Percentiles rank a stretch among this genome's conserved stretches.
Conservation (phyloP, 1,140 invertebrate species). For the Drosophila virilis region DNA sequence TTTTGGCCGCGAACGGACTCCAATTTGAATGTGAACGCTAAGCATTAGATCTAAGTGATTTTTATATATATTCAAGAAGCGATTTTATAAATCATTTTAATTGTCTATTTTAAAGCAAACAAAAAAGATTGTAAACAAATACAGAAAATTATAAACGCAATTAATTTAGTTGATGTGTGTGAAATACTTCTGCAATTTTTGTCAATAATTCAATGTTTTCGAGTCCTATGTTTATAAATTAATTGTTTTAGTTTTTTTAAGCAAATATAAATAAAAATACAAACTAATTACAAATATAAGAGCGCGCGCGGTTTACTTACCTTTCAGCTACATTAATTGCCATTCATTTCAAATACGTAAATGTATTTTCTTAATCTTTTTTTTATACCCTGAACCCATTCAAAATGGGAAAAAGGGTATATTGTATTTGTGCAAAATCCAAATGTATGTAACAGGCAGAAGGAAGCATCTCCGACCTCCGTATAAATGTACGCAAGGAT, state of each 20-base stretch:
- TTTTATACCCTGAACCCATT: too few species aligned
- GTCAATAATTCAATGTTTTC: constrained; percentile 80
- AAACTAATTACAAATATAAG: constrained; percentile 76
- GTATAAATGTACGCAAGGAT: too few species aligned
- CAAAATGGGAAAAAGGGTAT: too few species aligned
- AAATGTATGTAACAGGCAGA: too few species aligned
- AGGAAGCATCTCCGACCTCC: too few species aligned
- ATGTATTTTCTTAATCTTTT: too few species aligned
- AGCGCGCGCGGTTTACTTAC: constrained; percentile 32
- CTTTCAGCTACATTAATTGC: neutral
- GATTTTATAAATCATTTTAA: constrained; percentile 83
- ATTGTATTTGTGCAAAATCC: too few species aligned
- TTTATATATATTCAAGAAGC: constrained; percentile 56
- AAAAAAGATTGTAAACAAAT: neutral
- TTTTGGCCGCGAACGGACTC: constrained; percentile 45
- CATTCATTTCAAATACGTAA: too few species aligned
- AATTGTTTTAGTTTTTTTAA: constrained; percentile 78
- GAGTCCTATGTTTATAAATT: constrained; percentile 68
- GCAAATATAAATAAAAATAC: constrained; percentile 81
- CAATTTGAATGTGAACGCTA: constrained; percentile 75
- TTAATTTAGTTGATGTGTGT: constrained; percentile 76
- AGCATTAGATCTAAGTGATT: constrained; percentile 77
- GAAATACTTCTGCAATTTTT: constrained; percentile 75
- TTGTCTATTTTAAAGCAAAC: constrained; percentile 76
- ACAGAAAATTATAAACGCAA: constrained; percentile 29